A percentile compares a stretch with the other conserved stretches of the same genome.
Evolutionary conservation across 2,888 invertebrate species (phyloP).

Genomic region (Scaptomyza flava): DNA sequence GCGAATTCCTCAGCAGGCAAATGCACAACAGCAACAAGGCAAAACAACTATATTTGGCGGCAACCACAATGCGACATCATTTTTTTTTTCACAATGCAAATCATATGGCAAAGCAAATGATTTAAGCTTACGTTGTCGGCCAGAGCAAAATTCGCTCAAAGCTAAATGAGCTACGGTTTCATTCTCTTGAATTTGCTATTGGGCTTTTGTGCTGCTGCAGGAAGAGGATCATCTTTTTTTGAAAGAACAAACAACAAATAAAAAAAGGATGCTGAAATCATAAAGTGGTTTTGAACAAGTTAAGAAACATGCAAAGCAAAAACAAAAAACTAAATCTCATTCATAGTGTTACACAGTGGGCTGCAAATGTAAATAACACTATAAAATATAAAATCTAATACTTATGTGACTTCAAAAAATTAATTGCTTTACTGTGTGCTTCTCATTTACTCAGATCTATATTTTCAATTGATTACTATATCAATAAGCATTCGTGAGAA

Average conservation of each 20-base stretch:
- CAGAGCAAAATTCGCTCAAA: slow-evolving; percentile 40
- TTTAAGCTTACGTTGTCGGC: slow-evolving; percentile 39
- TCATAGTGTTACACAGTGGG: slow-evolving; percentile 70
- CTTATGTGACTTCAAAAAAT: too few relatives aligned
- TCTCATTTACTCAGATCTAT: background rate
- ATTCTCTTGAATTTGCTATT: slow-evolving; percentile 73
- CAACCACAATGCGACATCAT: slow-evolving; percentile 25
- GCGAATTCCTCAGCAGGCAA: slow-evolving; percentile 29
- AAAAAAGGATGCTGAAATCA: slow-evolving; percentile 73
- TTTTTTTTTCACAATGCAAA: slow-evolving; percentile 22
- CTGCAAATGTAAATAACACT: background rate
- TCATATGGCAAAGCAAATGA: slow-evolving; percentile 56
- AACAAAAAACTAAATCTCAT: slow-evolving; percentile 58
- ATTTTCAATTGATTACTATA: background rate
- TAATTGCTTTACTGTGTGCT: too few relatives aligned
- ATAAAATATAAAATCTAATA: background rate
- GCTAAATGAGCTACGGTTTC: slow-evolving; percentile 79
- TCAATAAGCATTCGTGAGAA: slow-evolving; percentile 1
- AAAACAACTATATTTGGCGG: slow-evolving; percentile 33
- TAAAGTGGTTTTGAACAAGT: slow-evolving; percentile 78
- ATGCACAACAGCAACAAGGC: slow-evolving; percentile 24
- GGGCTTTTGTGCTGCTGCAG: slow-evolving; percentile 72
- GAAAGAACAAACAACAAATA: slow-evolving; percentile 55
- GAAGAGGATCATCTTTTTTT: slow-evolving; percentile 77
- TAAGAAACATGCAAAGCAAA: slow-evolving; percentile 50